phyloP scores from a whole-genome alignment of 2,113 vertebrate species.

The Mellivora capensis region DNA sequence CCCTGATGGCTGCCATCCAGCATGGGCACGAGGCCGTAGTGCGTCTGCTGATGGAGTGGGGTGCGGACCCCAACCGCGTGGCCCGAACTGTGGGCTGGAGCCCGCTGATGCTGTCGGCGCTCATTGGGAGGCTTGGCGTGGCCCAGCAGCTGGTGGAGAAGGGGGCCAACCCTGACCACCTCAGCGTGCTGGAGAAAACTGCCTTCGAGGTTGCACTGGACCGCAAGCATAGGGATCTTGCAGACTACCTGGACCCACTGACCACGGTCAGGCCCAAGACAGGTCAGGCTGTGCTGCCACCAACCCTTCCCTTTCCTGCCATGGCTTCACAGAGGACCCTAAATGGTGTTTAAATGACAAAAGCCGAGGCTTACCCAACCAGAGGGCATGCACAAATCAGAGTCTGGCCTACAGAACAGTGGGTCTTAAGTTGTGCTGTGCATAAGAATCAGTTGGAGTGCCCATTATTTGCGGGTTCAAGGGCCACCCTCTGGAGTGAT shows the following conservation, averaged over 20 bases:
- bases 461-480: not conserved
- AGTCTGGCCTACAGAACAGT: not conserved
- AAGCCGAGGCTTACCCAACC: not conserved
- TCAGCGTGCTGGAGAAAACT: constrained; percentile 92
- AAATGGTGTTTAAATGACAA: not conserved
- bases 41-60: constrained; percentile 92
- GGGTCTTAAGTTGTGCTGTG: not conserved
- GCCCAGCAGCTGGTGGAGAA: constrained; percentile 93
- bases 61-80: constrained; percentile 88
- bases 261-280: constrained; percentile 93
- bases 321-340: not conserved
- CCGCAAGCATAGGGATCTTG: constrained; percentile 91
- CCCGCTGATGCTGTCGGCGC: constrained; percentile 92
- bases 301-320: rapidly evolving
- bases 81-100: constrained; percentile 92
- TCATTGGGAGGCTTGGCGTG: constrained; percentile 88
- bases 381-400: not conserved
- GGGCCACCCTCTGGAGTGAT: not conserved
- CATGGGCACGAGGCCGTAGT: constrained; percentile 91
- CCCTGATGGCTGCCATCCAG: constrained; percentile 92
- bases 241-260: constrained; percentile 91
- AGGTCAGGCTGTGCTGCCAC: constrained; percentile 80
- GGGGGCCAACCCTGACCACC: constrained; percentile 91
- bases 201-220: constrained; percentile 94
- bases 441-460: not conserved